phyloP scores from a whole-genome alignment of 1,140 invertebrate species.

The Thaumetopoea pityocampa region DNA sequence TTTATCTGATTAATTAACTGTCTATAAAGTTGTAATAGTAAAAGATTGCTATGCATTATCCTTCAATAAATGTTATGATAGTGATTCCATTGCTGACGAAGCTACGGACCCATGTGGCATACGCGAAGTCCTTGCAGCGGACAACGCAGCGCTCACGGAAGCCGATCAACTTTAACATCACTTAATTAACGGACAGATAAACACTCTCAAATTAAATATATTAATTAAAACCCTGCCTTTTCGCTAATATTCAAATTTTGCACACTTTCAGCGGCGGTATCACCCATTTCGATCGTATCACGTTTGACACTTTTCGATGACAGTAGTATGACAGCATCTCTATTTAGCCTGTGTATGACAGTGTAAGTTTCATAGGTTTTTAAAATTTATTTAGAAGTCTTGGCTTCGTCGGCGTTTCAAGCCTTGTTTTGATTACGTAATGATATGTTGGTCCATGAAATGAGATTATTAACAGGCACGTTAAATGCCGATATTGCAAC shows the following conservation, averaged over 20 bases:
- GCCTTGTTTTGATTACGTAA: no score
- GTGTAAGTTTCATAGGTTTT: no score
- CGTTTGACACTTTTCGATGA: constrained; percentile 34
- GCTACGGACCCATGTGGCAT: constrained; percentile 78
- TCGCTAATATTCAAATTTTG: constrained; percentile 78
- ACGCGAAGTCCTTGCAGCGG: constrained; percentile 63
- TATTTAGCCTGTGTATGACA: no score
- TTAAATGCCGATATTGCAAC: no score
- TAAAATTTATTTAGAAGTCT: no score
- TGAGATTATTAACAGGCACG: no score
- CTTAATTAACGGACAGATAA: constrained; percentile 29
- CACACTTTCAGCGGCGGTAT: constrained; percentile 73
- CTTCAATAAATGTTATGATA: no score
- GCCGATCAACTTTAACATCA: constrained; percentile 76
- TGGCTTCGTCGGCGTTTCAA: no score
- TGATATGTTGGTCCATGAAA: no score
- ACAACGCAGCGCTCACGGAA: constrained; percentile 70
- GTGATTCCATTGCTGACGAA: constrained; percentile 59
- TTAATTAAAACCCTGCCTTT: constrained; percentile 80
- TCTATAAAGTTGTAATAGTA: no score
- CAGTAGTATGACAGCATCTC: constrained; percentile 26
- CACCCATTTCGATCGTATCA: constrained; percentile 67
- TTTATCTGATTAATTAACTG: no score
- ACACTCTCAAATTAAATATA: constrained; percentile 52
- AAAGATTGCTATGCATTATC: no score